Evolutionary conservation across 2,113 vertebrate species (phyloP).

Genomic region (Clarias magur): DNA sequence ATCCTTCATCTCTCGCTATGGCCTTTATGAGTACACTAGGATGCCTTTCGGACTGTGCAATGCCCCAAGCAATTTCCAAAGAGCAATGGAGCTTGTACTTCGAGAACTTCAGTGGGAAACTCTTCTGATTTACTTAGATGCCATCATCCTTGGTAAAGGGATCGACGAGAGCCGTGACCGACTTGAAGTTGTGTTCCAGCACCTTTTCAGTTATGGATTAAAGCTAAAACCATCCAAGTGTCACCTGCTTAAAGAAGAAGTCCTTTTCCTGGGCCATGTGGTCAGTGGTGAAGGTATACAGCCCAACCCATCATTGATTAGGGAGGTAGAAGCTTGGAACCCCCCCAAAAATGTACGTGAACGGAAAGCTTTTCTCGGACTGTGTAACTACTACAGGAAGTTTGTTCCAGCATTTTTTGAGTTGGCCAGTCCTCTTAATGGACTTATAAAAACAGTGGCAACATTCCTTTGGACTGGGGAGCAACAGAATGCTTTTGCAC

Average conservation of each 20-base stretch:
- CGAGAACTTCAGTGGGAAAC: constrained; percentile 27
- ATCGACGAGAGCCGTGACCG: constrained; percentile 16
- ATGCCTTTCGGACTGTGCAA: constrained; percentile 41
- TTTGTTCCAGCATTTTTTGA: neutral
- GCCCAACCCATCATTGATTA: constrained; percentile 2
- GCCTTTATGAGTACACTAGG: constrained; percentile 31
- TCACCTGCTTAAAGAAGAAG: constrained; percentile 33
- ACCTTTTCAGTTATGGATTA: constrained; percentile 2
- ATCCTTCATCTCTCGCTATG: constrained; percentile 22
- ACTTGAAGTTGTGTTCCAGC: constrained; percentile 29
- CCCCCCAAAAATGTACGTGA: neutral
- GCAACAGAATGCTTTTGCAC: neutral
- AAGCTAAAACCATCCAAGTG: constrained; percentile 47
- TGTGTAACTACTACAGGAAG: constrained; percentile 28
- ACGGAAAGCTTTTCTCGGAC: constrained; percentile 19
- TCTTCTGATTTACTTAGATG: constrained; percentile 35
- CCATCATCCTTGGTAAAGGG: constrained; percentile 23
- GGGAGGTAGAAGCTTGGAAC: neutral
- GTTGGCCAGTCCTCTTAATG: neutral
- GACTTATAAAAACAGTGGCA: neutral
- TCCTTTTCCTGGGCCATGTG: constrained; percentile 36
- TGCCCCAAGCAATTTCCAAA: constrained; percentile 22
- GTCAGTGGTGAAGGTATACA: constrained; percentile 23
- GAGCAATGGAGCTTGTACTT: constrained; percentile 29
- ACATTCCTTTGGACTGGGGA: neutral